These are phyloP conservation scores for Seira ritae DNA, from an alignment of 2,888 invertebrate genomes.

Conservation along the genomic window DNA sequence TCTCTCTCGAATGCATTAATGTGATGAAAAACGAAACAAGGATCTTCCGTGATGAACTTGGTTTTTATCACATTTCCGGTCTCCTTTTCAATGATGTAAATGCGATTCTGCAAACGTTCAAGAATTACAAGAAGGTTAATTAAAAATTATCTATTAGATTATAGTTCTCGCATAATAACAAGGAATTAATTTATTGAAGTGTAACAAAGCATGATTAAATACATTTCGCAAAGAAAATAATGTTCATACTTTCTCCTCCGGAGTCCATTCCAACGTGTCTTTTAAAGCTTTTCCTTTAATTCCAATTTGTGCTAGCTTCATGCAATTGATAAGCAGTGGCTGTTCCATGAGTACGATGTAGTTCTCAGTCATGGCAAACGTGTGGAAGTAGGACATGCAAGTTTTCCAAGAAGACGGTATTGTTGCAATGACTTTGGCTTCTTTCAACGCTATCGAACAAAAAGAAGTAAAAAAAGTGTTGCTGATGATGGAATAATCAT, in stretches of 20 bases:
- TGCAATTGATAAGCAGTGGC: slow-evolving; percentile 76
- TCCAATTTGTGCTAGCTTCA: slow-evolving; percentile 76
- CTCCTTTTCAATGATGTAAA: slow-evolving; percentile 76
- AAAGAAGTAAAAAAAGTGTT: neutral
- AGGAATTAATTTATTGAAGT: no score
- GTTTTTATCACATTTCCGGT: slow-evolving; percentile 75
- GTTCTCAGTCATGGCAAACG: slow-evolving; percentile 76
- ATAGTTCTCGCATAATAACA: neutral
- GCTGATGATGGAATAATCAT: neutral
- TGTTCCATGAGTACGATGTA: slow-evolving; percentile 75
- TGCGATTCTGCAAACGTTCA: slow-evolving; percentile 74
- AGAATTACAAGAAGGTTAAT: neutral
- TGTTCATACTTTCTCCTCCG: slow-evolving; percentile 75
- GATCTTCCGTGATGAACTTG: slow-evolving; percentile 76
- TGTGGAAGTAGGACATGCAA: slow-evolving; percentile 77
- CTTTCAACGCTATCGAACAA: slow-evolving; percentile 70
- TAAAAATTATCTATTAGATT: slow-evolving; percentile 3
- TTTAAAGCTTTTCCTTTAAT: slow-evolving; percentile 75
- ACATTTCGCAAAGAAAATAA: neutral
- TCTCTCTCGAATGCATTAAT: slow-evolving; percentile 78
- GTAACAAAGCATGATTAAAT: no score
- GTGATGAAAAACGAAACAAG: slow-evolving; percentile 78
- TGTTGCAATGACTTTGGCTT: slow-evolving; percentile 74
- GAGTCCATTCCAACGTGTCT: slow-evolving; percentile 76
- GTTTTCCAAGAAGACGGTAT: slow-evolving; percentile 75